Evolutionary conservation across 1,140 invertebrate genomes (phyloP).

Genomic region (Idris sp.): DNA sequence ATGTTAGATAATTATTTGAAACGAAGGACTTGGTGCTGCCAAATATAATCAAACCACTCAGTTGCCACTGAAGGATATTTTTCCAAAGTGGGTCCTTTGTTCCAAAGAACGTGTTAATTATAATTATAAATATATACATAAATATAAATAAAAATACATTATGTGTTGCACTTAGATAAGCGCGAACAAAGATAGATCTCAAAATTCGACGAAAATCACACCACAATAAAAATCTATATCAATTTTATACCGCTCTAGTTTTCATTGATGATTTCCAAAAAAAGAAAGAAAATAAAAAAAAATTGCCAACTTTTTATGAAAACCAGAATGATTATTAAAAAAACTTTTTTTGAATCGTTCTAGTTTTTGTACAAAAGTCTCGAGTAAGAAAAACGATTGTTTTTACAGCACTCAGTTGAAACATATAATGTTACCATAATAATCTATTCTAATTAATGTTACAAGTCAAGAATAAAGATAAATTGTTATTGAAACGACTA

Average conservation of each 20-base stretch:
- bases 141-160: too few relatives aligned
- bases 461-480: constrained; percentile 36
- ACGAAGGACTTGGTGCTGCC: neutral
- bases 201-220: constrained; percentile 25
- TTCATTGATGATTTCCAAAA: constrained; percentile 17
- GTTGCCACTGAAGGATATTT: too few relatives aligned
- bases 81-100: neutral
- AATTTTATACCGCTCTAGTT: constrained; percentile 39
- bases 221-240: constrained; percentile 32
- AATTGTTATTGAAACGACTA: constrained; percentile 58
- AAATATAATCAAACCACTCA: constrained; percentile 8
- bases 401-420: constrained; percentile 51
- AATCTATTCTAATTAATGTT: constrained; percentile 54
- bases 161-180: constrained; percentile 37
- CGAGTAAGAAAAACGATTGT: too few relatives aligned
- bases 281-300: too few relatives aligned
- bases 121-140: constrained; percentile 10
- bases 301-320: too few relatives aligned
- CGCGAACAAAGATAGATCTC: constrained; percentile 23
- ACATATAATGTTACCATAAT: constrained; percentile 49
- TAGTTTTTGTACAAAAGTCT: too few relatives aligned
- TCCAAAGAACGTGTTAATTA: constrained; percentile 9
- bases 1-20: constrained; percentile 17
- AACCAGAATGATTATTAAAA: too few relatives aligned
- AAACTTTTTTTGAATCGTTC: too few relatives aligned